These are phyloP conservation scores for Kradibia gibbosae DNA, from an alignment of 1,140 invertebrate genomes.

Conservation along the genomic window DNA sequence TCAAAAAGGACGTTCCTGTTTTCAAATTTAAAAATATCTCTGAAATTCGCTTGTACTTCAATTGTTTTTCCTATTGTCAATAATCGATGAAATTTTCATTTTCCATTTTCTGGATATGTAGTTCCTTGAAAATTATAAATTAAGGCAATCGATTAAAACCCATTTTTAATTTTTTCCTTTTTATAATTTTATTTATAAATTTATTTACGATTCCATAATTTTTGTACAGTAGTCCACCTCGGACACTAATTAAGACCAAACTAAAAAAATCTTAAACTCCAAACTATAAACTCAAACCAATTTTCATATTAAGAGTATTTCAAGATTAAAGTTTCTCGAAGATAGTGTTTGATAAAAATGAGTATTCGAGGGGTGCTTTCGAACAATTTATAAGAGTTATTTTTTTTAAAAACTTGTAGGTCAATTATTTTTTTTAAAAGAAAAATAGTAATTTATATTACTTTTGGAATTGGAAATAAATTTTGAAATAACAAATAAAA, in stretches of 20 bases:
- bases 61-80: neutral
- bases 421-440: conserved; percentile 28
- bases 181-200: conserved; percentile 41
- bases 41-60: conserved; percentile 25
- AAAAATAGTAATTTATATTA: conserved; percentile 38
- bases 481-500: conserved; percentile 42
- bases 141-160: neutral
- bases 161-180: conserved; percentile 22
- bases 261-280: neutral
- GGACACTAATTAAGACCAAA: neutral
- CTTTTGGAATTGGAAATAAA: conserved; percentile 45
- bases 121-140: conserved; percentile 36
- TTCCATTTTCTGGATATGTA: neutral
- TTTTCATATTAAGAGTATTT: too few species aligned
- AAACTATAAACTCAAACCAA: too few species aligned
- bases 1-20: conserved; percentile 41
- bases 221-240: conserved; percentile 9
- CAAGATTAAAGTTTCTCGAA: too few species aligned
- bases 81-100: conserved; percentile 9
- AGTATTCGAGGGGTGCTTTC: neutral
- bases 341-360: conserved; percentile 15
- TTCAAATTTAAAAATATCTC: conserved; percentile 45
- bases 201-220: conserved; percentile 46
- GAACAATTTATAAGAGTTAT: conserved; percentile 29
- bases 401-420: conserved; percentile 24